phyloP scores from a whole-genome alignment of 1,140 invertebrate genomes.

The Hyposmocoma kahamanoa region DNA sequence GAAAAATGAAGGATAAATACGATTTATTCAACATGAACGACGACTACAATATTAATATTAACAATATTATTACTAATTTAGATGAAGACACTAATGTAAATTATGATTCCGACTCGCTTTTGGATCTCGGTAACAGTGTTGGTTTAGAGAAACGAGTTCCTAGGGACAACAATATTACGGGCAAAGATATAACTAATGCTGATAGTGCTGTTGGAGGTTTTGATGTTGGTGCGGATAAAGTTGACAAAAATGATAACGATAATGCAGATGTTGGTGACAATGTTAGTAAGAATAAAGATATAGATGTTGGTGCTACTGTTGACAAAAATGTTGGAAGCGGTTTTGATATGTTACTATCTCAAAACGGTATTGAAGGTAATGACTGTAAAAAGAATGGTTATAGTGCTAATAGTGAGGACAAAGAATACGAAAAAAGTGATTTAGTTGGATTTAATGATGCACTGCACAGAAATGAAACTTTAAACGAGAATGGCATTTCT shows the following conservation, averaged over 20 bases:
- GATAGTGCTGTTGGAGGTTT: too few relatives aligned
- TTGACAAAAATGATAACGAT: too few relatives aligned
- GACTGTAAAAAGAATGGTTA: conserved; percentile 3
- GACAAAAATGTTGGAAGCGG: conserved; percentile 9
- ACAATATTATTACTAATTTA: conserved; percentile 33
- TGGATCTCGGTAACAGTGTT: too few relatives aligned
- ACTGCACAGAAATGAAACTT: too few relatives aligned
- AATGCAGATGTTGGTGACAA: too few relatives aligned
- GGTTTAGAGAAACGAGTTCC: too few relatives aligned
- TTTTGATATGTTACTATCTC: not conserved
- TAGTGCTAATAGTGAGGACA: not conserved
- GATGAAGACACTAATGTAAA: conserved; percentile 11
- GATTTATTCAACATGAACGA: conserved; percentile 10
- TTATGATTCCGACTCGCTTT: not conserved
- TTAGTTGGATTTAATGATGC: not conserved
- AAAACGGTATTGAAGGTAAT: conserved; percentile 2
- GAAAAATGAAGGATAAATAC: conserved; percentile 27
- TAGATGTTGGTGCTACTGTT: conserved; percentile 3
- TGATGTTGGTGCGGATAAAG: too few relatives aligned
- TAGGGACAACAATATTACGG: too few relatives aligned
- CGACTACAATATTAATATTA: conserved; percentile 22
- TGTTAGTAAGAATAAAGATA: too few relatives aligned
- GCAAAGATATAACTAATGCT: too few relatives aligned
- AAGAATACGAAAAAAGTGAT: not conserved
- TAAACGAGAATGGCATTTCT: not conserved